Evolutionary conservation across 2,113 vertebrate genomes (phyloP).

Genomic region (Hippocampus comes): DNA sequence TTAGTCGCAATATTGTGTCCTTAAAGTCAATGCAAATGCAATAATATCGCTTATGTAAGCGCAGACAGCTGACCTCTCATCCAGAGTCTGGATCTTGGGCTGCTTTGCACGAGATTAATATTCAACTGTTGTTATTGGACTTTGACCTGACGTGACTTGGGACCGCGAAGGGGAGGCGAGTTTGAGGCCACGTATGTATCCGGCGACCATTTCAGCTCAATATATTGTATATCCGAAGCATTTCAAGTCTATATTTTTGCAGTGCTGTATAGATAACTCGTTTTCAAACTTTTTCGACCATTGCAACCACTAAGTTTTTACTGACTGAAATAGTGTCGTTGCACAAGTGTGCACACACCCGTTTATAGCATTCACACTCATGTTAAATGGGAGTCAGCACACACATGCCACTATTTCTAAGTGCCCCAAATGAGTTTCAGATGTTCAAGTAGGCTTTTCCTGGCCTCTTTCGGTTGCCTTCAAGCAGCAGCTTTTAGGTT

Average conservation of each 20-base stretch:
- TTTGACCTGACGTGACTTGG: not conserved
- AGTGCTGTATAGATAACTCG: not conserved
- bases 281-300: too few relatives aligned
- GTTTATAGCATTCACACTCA: too few relatives aligned
- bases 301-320: too few relatives aligned
- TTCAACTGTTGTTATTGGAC: not conserved
- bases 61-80: not conserved
- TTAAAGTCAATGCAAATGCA: not conserved
- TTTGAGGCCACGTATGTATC: too few relatives aligned
- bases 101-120: not conserved
- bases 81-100: not conserved
- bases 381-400: too few relatives aligned
- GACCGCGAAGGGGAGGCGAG: not conserved
- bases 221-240: not conserved
- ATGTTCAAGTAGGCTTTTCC: too few relatives aligned
- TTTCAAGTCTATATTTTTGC: not conserved
- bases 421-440: too few relatives aligned
- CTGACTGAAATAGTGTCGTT: too few relatives aligned
- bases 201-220: not conserved
- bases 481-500: too few relatives aligned
- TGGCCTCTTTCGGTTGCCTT: too few relatives aligned
- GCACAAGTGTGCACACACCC: too few relatives aligned
- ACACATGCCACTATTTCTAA: too few relatives aligned
- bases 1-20: not conserved
- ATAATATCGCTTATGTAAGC: not conserved